Evolutionary conservation across 2,113 vertebrate species (phyloP), one percentile per base, ranked within the genome.

Genomic region (Colaptes auratus): DNA sequence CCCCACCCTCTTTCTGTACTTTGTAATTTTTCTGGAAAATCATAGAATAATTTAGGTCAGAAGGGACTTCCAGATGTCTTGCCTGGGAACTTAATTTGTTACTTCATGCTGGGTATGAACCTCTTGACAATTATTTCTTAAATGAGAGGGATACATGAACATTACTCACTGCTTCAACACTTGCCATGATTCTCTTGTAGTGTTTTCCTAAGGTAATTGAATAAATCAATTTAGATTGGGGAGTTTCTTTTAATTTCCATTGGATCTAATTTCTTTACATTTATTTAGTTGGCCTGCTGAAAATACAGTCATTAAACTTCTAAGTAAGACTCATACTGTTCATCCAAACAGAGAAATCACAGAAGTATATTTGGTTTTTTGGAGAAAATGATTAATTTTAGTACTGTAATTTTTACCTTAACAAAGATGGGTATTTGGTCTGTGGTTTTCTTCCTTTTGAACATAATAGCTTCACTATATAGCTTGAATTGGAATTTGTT

Each of bases 91-190:
- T 77, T 59, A 42, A 4, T 92, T 39, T 80, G 71, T 82, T 77
- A 24, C 23, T 89, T 35, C 28, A 33, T 78, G 9, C 60, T 80
- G 23, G 56, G 15, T 42, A 31, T 84, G 59, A 90, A 83, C 5
- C 48, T 65, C 59, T 93, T 87, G 67, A 61, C 24, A 50, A 55
- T 36, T 91, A 53, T 80, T 95, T 96, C 85, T 91, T 73, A 69
- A 93, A 60, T 72, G 15, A 5, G 52, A 84, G 70, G 39, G 14
- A 24, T 25, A 5, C 4, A 4, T 75, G 46, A 67, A 56, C 7
- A 12, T 67, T 50, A 30, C 78, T 67, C 36, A 63, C 21, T 73
- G 27, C 24, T 82, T 82, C 18, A 58, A 33, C 7, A 23, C 9
- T 75, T 90, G 5, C 31, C 6, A 5, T 59, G 5, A 33, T 89